phyloP scores from a whole-genome alignment of 2,888 invertebrate genomes.

The Phyllotreta cruciferae region DNA sequence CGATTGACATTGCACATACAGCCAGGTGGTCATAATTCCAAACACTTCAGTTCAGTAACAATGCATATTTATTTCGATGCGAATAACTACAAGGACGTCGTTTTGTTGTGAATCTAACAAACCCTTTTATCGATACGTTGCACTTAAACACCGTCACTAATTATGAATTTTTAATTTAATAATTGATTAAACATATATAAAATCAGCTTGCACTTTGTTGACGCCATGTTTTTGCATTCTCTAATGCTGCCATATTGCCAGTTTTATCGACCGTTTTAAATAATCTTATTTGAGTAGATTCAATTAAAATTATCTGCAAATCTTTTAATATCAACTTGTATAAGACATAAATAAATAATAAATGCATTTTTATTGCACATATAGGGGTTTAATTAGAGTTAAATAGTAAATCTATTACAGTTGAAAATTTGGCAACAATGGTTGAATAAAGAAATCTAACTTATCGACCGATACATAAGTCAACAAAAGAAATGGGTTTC shows the following conservation, averaged over 20 bases:
- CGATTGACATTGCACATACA: conserved; percentile 51
- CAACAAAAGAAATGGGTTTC: too few species aligned
- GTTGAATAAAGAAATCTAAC: not conserved
- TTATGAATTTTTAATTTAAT: conserved; percentile 19
- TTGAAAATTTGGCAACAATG: conserved; percentile 4
- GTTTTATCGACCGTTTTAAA: not conserved
- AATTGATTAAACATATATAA: conserved; percentile 18
- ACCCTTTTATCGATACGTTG: not conserved
- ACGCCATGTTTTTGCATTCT: conserved; percentile 27
- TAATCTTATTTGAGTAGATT: too few species aligned
- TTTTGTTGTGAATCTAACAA: not conserved
- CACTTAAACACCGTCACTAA: conserved; percentile 18
- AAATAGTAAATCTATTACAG: conserved; percentile 1
- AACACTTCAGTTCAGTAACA: conserved; percentile 42
- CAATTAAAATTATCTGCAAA: too few species aligned
- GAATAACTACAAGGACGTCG: not conserved
- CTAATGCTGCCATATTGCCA: conserved; percentile 6
- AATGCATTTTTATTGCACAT: too few species aligned
- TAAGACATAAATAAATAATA: too few species aligned
- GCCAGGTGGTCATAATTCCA: conserved; percentile 56
- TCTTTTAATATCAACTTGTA: too few species aligned
- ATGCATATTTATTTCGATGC: conserved; percentile 37
- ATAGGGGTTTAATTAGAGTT: not conserved
- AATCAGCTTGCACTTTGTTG: conserved; percentile 20
- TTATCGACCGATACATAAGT: conserved; percentile 9